Evolutionary conservation across 1,140 invertebrate species (phyloP).

Genomic region (Mercenaria mercenaria): DNA sequence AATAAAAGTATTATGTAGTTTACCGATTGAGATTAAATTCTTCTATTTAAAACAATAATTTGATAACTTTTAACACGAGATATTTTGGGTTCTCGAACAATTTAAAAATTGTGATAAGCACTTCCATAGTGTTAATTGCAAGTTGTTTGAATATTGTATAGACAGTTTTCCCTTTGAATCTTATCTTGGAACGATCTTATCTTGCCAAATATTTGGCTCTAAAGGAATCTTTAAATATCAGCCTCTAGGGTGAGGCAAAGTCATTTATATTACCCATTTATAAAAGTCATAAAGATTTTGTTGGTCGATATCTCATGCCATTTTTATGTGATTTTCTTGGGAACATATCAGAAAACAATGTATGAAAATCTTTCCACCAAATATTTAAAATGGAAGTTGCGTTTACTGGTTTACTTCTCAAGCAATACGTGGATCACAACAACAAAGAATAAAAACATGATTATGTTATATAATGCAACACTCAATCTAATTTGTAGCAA

Average conservation of each 20-base stretch:
- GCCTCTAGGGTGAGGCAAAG: background rate
- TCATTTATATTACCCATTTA: slow-evolving; percentile 34
- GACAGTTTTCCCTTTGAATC: slow-evolving; percentile 36
- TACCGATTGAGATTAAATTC: slow-evolving; percentile 34
- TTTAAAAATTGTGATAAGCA: background rate
- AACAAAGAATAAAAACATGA: too few species aligned
- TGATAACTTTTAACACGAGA: background rate
- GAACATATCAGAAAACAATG: background rate
- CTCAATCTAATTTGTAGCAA: too few species aligned
- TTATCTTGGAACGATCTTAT: slow-evolving; percentile 45
- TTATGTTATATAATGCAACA: too few species aligned
- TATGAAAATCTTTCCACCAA: background rate
- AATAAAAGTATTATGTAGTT: too few species aligned
- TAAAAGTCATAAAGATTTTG: slow-evolving; percentile 26
- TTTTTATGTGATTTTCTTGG: background rate
- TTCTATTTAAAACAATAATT: slow-evolving; percentile 17
- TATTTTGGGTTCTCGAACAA: background rate
- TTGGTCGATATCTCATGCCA: background rate
- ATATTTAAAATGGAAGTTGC: background rate
- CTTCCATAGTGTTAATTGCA: slow-evolving; percentile 7
- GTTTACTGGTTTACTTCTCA: too few species aligned
- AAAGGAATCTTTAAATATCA: slow-evolving; percentile 39
- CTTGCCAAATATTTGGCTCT: slow-evolving; percentile 35
- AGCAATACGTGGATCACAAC: too few species aligned
- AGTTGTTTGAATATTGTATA: slow-evolving; percentile 20